Percentiles rank a stretch among this genome's conserved stretches.
Conservation (phyloP, 2,797 vertebrate species). For the Sebastes matsubarae region DNA sequence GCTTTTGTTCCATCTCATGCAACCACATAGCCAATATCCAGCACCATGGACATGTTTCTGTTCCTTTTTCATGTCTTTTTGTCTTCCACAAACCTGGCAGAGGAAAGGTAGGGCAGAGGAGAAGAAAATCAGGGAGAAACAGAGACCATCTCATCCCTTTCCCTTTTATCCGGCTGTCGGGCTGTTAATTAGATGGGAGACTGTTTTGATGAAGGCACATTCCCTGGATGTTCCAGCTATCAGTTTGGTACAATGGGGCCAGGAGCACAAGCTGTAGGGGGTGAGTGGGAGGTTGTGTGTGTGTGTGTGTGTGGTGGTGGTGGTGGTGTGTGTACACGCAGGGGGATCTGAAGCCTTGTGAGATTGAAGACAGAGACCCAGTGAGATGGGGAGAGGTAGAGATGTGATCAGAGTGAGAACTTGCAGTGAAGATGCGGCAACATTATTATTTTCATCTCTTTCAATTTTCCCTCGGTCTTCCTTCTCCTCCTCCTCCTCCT, state of each 20-base stretch:
- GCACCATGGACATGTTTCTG: neutral
- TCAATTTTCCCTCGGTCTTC: neutral
- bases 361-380: slow-evolving; percentile 64
- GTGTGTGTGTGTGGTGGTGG: slow-evolving; percentile 6
- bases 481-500: no score
- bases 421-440: slow-evolving; percentile 1
- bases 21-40: no score
- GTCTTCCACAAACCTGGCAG: neutral
- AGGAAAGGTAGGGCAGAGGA: neutral
- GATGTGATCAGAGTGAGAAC: slow-evolving; percentile 43
- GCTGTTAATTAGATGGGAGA: slow-evolving; percentile 65
- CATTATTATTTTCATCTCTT: slow-evolving; percentile 14
- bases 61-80: neutral
- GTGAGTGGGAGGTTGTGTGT: slow-evolving; percentile 56
- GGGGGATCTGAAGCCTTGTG: slow-evolving; percentile 52
- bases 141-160: slow-evolving; percentile 19
- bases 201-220: slow-evolving; percentile 76
- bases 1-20: neutral
- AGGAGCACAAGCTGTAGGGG: slow-evolving; percentile 49
- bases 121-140: neutral
- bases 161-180: slow-evolving; percentile 35
- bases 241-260: slow-evolving; percentile 63
- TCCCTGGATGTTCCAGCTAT: slow-evolving; percentile 77
- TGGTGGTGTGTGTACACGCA: neutral
- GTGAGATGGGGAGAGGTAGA: slow-evolving; percentile 14